Percentiles rank a stretch among this genome's conserved stretches.
Conservation (phyloP, 2,113 vertebrate species). For the Peromyscus maniculatus region DNA sequence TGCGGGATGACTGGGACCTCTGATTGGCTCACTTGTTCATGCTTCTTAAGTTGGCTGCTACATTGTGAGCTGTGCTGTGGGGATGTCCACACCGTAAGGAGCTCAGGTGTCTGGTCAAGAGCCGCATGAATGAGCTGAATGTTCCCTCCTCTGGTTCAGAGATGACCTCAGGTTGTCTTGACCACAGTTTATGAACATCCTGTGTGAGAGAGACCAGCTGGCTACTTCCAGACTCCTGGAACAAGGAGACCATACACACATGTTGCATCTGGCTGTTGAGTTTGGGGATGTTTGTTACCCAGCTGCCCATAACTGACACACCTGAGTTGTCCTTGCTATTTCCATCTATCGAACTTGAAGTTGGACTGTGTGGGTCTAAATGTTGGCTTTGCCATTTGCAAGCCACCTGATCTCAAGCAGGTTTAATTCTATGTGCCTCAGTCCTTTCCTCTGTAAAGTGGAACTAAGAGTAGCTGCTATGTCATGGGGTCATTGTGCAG, state of each 20-base stretch:
- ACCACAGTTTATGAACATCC: not conserved
- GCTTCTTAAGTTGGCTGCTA: not conserved
- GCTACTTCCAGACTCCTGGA: not conserved
- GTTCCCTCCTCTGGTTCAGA: not conserved
- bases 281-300: not conserved
- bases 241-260: not conserved
- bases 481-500: not conserved
- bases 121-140: accelerated
- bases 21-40: not conserved
- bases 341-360: not conserved
- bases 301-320: accelerated
- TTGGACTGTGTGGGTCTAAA: not conserved
- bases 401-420: not conserved
- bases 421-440: not conserved
- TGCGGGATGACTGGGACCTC: not conserved
- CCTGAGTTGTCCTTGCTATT: not conserved
- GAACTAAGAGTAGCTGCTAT: not conserved
- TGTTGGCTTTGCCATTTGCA: not conserved
- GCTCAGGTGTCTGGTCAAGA: not conserved
- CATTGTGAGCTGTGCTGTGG: not conserved
- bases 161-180: not conserved
- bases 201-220: not conserved
- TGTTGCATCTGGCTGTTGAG: no score
- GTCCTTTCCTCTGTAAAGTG: not conserved
- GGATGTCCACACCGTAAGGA: accelerated